Evolutionary conservation across 2,113 vertebrate species (phyloP), one percentile per base, ranked within the genome.

Genomic region (Sinocyclocheilus maitianheensis): DNA sequence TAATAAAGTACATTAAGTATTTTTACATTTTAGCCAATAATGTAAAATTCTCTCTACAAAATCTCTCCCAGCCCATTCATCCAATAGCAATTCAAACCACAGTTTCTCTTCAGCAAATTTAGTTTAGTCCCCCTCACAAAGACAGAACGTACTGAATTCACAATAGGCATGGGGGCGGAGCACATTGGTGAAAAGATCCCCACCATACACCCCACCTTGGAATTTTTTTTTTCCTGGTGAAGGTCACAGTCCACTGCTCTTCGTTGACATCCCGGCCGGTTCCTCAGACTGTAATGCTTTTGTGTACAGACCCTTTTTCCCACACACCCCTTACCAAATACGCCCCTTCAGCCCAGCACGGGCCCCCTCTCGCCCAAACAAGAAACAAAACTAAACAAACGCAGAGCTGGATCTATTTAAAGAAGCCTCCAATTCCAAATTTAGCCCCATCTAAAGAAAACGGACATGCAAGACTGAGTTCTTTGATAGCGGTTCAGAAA

Each of bases 241-340:
- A 37, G 78, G 85, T 88, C 89, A 88, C 83, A 87, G 85, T 90
- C 63, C 37, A 72, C 67, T 77, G 87, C 72, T 43, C 72, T 48
- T 85, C 79, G 63, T 58, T 79, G 60, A 43, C 43, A 43, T 24
- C 74, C 53, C 16, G 40, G 72, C 37, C 37, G 72, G 53, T 62
- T 65, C n/a, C 69, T 22, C 12, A 7, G 37, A 83, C 74, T 81
- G 84, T 79, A 53, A 80, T 63, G 76, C 67, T 85, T 84, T 88
- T 86, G 77, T 88, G 77, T 69, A 12, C 24, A 20, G 58, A 43
- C 46, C 84, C 62, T 30, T 77, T 78, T 81, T 74, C 79, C 83
- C 86, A 78, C 77, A 75, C 34, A 53, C 43, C 48, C 43, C 40
- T 51, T 16, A 71, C 81, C 51, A 24, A 58, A 72, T 55, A 34